Evolutionary conservation across 2,113 vertebrate genomes (phyloP), one percentile per base, ranked within the genome.

Genomic region (Eleginops maclovinus): DNA sequence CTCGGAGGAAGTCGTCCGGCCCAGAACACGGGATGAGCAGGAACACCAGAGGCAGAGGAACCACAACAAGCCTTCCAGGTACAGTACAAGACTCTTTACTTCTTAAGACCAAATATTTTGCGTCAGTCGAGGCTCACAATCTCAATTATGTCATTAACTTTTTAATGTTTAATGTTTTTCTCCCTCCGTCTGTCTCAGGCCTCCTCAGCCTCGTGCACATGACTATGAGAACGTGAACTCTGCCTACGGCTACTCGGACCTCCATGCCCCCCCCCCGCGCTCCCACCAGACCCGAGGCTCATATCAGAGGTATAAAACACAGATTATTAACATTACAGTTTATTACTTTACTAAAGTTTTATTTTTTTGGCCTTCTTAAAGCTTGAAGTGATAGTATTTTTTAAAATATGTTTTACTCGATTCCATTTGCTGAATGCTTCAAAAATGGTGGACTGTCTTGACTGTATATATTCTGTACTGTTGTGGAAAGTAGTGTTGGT

Each of bases 51-150:
- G 92, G 76, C 94, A 94, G 62, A 96, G 76, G 90, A 93, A 93
- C 49, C 93, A 96, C 76, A 95, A 94, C 81, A 96, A 95, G 75
- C 90, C 96, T 66, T 76, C 90, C 68, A 94, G 96, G 97, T 98
- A 94, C 26, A 44, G n/a, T n/a, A n/a, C n/a, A n/a, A n/a, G 0
- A 43, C 10, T 10, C 31, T 2, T 3, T 4, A 4, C 26, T 16
- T 21, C 43, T 19, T 3, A 31, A 19, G 4, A 10, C 16, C 17
- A 26, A 12, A 51, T 22, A 22, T 46, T 78, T 64, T 24, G 19
- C 5, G 2, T 2, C n/a, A 1, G 47, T 21, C n/a, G 9, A 36
- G n/a, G 65, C 40, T 19, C 4, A 36, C 12, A 62, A 41, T 72
- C 17, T 44, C 31, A 3, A 2, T 13, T 16, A 26, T 73, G 2